Evolutionary conservation across 2,888 invertebrate species (phyloP).

Genomic region (Spicauda simplicius): DNA sequence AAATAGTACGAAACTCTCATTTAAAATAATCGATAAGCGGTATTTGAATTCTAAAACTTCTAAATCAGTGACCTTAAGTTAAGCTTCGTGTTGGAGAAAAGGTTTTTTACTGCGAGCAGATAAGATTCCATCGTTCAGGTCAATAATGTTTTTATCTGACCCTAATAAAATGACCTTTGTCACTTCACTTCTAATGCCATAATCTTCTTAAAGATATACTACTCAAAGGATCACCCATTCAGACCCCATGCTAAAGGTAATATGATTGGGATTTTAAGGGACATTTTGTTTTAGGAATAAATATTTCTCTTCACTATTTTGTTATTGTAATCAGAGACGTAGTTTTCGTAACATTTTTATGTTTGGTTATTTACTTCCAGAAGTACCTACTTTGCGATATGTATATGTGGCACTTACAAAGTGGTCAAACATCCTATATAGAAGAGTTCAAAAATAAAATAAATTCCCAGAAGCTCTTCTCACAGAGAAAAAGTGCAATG

Average conservation of each 20-base stretch:
- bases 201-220: slow-evolving; percentile 20
- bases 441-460: too few species aligned
- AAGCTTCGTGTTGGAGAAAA: slow-evolving; percentile 4
- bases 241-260: slow-evolving; percentile 26
- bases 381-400: too few species aligned
- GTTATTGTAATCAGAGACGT: too few species aligned
- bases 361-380: too few species aligned
- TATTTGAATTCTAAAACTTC: too few species aligned
- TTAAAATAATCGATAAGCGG: not conserved
- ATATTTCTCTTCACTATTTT: not conserved
- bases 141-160: slow-evolving; percentile 20
- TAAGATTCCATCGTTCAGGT: slow-evolving; percentile 7
- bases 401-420: too few species aligned
- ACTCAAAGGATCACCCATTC: slow-evolving; percentile 27
- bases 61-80: not conserved
- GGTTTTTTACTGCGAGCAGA: slow-evolving; percentile 11
- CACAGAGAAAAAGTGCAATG: too few species aligned
- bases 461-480: too few species aligned
- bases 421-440: too few species aligned
- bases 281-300: not conserved
- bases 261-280: slow-evolving; percentile 28
- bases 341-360: too few species aligned
- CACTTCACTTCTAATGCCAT: slow-evolving; percentile 9
- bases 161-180: slow-evolving; percentile 23
- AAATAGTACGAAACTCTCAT: too few species aligned